Percentiles rank a stretch among this genome's conserved stretches.
phyloP scores from a whole-genome alignment of 2,888 invertebrate species.

The Fragum sueziense region DNA sequence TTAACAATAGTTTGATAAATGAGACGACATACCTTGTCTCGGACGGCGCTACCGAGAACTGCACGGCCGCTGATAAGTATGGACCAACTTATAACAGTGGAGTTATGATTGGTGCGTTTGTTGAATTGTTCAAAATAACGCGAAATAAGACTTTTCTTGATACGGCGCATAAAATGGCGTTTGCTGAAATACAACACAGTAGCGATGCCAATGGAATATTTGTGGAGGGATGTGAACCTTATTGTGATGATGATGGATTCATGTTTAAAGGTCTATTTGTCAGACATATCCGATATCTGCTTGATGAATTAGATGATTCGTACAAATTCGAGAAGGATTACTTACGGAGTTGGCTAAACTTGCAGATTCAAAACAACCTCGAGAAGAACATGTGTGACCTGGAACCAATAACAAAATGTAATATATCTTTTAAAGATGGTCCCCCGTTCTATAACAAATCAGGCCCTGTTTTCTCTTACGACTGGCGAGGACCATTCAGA shows the following conservation, averaged over 20 bases:
- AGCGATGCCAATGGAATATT: slow-evolving; percentile 61
- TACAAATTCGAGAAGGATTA: slow-evolving; percentile 24
- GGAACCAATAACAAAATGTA: slow-evolving; percentile 61
- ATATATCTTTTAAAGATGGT: slow-evolving; percentile 66
- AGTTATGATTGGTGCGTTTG: slow-evolving; percentile 61
- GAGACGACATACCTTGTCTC: slow-evolving; percentile 57
- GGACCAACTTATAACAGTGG: slow-evolving; percentile 66
- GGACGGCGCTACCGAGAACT: slow-evolving; percentile 56
- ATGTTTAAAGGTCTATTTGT: slow-evolving; percentile 71
- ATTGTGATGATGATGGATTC: slow-evolving; percentile 62
- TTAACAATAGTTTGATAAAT: slow-evolving; percentile 62
- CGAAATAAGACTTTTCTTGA: slow-evolving; percentile 46
- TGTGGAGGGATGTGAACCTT: slow-evolving; percentile 66
- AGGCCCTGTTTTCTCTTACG: slow-evolving; percentile 65
- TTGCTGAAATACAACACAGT: slow-evolving; percentile 54
- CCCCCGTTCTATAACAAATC: slow-evolving; percentile 63
- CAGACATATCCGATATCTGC: slow-evolving; percentile 63
- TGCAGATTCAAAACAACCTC: slow-evolving; percentile 56
- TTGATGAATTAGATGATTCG: slow-evolving; percentile 58
- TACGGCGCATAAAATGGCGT: slow-evolving; percentile 61
- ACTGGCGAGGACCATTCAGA: slow-evolving; percentile 67
- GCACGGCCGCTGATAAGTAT: slow-evolving; percentile 48
- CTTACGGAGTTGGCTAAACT: slow-evolving; percentile 61
- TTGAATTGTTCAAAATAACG: slow-evolving; percentile 60
- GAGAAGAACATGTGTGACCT: slow-evolving; percentile 60